Base-by-base conservation (phyloP, 2,888 invertebrate species). In the Drosophila flavopinicola region DNA sequence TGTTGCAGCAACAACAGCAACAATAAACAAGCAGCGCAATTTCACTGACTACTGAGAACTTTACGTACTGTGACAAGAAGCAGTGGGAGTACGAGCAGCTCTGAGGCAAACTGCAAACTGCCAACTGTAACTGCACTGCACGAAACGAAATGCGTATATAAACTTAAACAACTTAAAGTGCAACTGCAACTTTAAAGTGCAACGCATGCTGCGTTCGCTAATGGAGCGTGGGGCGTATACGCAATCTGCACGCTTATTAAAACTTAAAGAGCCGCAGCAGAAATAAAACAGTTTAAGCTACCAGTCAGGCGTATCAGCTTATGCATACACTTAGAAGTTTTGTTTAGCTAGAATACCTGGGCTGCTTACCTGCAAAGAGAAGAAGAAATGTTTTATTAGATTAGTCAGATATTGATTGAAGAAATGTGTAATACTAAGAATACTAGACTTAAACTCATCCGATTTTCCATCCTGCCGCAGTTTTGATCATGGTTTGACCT, bases 31-130 rank as follows among this genome's bases (percentile, higher is more conserved):
- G 72, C 41, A 70, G 74, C 64, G 64, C 84, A 86, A 83, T 83
- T 83, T 86, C 83, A 86, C 80, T 75, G 85, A 84, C 85, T 86
- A 76, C 85, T 85, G 86, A 85, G 84, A 82, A 85, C 68, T 82
- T 82, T 82, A 85, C 85, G 83, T 85, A 85, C 85, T 80, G 85
- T 83, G 86, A 78, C 83, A 75, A 42, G 44, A 3, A 5, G 42
- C 7, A n/a, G 27, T 17, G 15, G 17, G 17, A 54, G 9, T 1
- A 47, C 37, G 33, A 27, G 9, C 13, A 42, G 54, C 37, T 35
- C 48, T 35, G 20, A 9, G 24, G 32, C 27, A 20, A 37, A 42
- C 33, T 69, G 53, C 11, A 51, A 32, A 25, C 11, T 69, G 53
- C 11, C 45, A 32, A 25, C 11, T 48, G 58, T 32, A 42, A 39